Conservation (phyloP, 2,113 vertebrate genomes). For the Calypte anna region DNA sequence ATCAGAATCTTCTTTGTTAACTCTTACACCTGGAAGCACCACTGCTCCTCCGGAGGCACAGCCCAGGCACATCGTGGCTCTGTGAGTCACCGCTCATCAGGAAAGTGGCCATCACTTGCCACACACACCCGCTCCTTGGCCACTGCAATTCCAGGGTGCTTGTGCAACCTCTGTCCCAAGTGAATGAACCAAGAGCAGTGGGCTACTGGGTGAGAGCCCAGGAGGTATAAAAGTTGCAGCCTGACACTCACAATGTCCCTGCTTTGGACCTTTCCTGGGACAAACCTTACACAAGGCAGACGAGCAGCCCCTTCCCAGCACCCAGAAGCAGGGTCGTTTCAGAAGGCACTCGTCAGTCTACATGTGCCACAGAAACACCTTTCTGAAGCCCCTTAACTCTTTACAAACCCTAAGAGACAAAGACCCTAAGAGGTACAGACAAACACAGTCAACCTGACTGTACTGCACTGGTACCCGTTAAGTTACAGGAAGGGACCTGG, state of each 20-base stretch:
- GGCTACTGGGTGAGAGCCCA: background rate
- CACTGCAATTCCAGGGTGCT: fast-evolving
- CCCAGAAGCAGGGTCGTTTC: background rate
- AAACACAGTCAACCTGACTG: background rate
- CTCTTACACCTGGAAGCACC: fast-evolving
- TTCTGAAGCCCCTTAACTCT: background rate
- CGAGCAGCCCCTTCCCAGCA: background rate
- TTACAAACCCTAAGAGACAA: background rate
- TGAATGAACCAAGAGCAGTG: background rate
- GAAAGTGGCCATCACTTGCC: fast-evolving
- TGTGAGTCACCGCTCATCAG: background rate
- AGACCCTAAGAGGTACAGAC: background rate
- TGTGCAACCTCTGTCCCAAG: background rate
- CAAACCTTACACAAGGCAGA: background rate
- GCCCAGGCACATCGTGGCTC: fast-evolving
- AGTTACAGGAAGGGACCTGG: background rate
- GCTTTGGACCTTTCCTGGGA: background rate
- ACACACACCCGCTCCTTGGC: fast-evolving
- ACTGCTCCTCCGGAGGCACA: background rate
- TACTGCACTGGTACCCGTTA: background rate
- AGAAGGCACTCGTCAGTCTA: background rate
- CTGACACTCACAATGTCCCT: background rate
- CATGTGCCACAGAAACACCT: background rate
- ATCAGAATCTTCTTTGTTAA: background rate
- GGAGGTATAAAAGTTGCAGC: background rate